Evolutionary conservation across 1,140 invertebrate species (phyloP).

Genomic region (Yoshiicerus persimilis): DNA sequence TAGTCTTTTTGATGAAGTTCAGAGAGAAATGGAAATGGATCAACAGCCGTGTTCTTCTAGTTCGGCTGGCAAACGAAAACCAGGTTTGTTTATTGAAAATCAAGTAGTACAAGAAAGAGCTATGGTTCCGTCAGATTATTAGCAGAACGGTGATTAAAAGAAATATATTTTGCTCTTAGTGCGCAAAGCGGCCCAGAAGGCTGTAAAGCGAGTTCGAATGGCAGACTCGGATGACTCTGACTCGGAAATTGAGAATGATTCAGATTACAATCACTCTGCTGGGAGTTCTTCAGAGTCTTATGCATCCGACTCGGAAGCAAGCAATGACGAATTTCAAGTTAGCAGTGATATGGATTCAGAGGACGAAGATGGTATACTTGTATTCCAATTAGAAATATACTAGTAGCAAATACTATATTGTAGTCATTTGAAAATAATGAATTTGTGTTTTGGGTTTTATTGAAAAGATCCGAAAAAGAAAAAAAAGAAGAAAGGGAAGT

Average conservation of each 20-base stretch:
- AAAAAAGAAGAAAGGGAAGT: not conserved
- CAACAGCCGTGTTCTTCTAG: constrained; percentile 27
- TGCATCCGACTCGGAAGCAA: constrained; percentile 26
- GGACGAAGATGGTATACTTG: constrained; percentile 78
- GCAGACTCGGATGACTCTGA: constrained; percentile 65
- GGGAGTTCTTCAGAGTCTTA: constrained; percentile 25
- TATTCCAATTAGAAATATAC: no score
- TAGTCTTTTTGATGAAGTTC: constrained; percentile 53
- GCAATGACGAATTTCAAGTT: not conserved
- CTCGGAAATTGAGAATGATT: constrained; percentile 52
- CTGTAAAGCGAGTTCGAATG: constrained; percentile 66
- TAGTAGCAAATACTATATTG: no score
- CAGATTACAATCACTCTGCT: not conserved
- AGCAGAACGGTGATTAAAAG: no score
- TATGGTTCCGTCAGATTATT: not conserved
- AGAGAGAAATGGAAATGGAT: constrained; percentile 53
- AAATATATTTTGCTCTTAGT: constrained; percentile 54
- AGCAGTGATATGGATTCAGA: constrained; percentile 67
- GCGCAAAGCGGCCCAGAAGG: constrained; percentile 68
- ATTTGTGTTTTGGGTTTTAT: not conserved
- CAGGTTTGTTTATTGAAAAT: constrained; percentile 53
- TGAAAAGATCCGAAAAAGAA: not conserved
- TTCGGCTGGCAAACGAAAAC: constrained; percentile 62
- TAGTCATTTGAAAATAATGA: no score
- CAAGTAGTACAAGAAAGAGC: no score